phyloP scores from a whole-genome alignment of 2,888 invertebrate genomes.

The Polydrusus tereticollis region DNA sequence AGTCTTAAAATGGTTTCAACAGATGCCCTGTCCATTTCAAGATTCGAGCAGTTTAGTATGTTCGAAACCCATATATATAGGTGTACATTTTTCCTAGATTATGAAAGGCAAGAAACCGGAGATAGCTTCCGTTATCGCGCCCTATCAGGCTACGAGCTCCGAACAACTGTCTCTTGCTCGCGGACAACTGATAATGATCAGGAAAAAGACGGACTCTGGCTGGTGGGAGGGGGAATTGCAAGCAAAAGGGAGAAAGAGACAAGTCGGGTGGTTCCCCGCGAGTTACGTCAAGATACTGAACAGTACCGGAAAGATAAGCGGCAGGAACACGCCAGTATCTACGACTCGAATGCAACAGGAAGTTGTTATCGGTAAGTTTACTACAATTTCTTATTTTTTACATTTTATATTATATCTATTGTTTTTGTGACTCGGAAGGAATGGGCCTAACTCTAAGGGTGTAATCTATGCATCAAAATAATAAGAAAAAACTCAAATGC shows the following conservation, averaged over 20 bases:
- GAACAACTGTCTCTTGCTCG: constrained; percentile 92
- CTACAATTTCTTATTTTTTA: neutral
- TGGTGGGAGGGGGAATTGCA: constrained; percentile 99
- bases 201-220: constrained; percentile 96
- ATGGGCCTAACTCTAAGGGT: too few relatives aligned
- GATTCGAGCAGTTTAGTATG: too few relatives aligned
- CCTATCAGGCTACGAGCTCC: constrained; percentile 89
- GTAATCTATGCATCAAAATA: too few relatives aligned
- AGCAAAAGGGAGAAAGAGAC: constrained; percentile 88
- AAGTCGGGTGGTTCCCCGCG: constrained; percentile 99
- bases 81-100: constrained; percentile 64
- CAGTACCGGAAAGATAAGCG: constrained; percentile 78
- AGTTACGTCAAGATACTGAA: constrained; percentile 91
- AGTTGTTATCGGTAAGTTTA: constrained; percentile 63
- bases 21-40: too few relatives aligned
- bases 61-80: too few relatives aligned
- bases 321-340: constrained; percentile 81
- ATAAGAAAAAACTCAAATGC: too few relatives aligned
- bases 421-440: too few relatives aligned
- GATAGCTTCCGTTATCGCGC: constrained; percentile 94
- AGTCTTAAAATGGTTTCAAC: neutral
- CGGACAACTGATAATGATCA: constrained; percentile 95
- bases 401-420: too few relatives aligned
- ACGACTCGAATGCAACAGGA: constrained; percentile 76
- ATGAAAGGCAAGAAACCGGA: constrained; percentile 84